Evolutionary conservation across 2,888 invertebrate genomes (phyloP), one percentile per base, ranked within the genome.

Genomic region (Microplitis manilae): DNA sequence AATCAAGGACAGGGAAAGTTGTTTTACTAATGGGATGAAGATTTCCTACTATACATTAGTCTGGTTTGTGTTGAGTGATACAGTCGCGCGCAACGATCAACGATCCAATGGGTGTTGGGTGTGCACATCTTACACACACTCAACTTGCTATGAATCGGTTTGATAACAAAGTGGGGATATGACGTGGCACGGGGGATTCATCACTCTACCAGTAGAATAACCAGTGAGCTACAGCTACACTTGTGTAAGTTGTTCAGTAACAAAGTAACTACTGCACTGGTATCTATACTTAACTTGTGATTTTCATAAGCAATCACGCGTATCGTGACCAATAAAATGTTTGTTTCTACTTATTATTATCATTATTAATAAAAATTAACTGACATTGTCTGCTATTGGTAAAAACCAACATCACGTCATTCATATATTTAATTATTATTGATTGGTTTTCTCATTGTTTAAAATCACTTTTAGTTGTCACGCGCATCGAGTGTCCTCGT

Each of bases 101-200:
- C 50, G 8, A 50, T 50, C 50, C 50, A 30, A 17, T 65, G 68
- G 60, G 76, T 8, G 76, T 75, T 67, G 75, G 76, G 68, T 72
- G 72, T 20, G 13, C 38, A 59, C 20, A 30, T 30, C 30, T 30
- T 30, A 17, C 50, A 68, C 50, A 73, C 75, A 40, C 8, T n/a
- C 13, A 50, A 38, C 13, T 41, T n/a, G 59, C 30, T 30, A 13
- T 9, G 65, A 59, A 59, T 15, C 6, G 67, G 30, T 30, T 30
- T 30, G 30, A 30, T 40, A 59, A 15, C 59, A 30, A 13, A 20
- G 82, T 80, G 80, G 81, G 81, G 82, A 79, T 79, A 79, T 81
- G 82, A 81, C 80, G 82, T 82, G 80, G 82, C 82, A 79, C 73
- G 67, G 41, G 62, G 75, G 74, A 72, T 76, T 67, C 71, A 75